Base-by-base conservation (phyloP, 1,140 invertebrate species). In the Pomacea maculata region DNA sequence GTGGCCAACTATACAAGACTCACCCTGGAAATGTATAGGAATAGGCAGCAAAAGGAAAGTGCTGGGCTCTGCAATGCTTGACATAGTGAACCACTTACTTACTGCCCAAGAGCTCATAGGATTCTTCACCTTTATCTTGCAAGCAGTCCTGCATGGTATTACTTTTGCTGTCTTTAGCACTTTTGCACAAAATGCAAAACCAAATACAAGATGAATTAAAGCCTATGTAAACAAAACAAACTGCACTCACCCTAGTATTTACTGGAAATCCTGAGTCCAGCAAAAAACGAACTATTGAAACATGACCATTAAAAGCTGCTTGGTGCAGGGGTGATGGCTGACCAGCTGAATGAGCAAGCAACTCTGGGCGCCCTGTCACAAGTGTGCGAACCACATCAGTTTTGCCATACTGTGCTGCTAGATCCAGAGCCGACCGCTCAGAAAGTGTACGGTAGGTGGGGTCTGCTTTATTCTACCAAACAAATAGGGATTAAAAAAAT, bases 301-400 rank as follows among this genome's bases (percentile, higher is more conserved):
- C 95, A 92, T 98, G 97, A 3, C 97, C 97, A 93, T 98, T 97
- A 83, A 96, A 94, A 85, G 96, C 97, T 78, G 98, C 98, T 83
- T 97, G 93, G 92, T 99, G 97, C 10, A 99, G 93, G 29, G 98
- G 97, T 2, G 97, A 98, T 86, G 97, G 95, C 19, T 94, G 94
- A 87, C 82, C 95, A 95, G 80, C 95, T 92, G 81, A 86, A 81
- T 83, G 84, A 2, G 85, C 80, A 9, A 87, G 82, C 5, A 90
- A 84, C 10, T 87, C 85, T 0, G 87, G 87, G 54, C 86, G 84
- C 17, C 85, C 86, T 5, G 81, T 93, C 64, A 98, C 94, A 83
- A 99, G 92, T 83, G 96, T 93, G 90, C 97, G 95, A 63, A 98
- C 97, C 5, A 96, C 96, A 88, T 97, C 96, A 86, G 97, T 92